phyloP scores from a whole-genome alignment of 2,888 invertebrate species.

The Neoscelio sp. region DNA sequence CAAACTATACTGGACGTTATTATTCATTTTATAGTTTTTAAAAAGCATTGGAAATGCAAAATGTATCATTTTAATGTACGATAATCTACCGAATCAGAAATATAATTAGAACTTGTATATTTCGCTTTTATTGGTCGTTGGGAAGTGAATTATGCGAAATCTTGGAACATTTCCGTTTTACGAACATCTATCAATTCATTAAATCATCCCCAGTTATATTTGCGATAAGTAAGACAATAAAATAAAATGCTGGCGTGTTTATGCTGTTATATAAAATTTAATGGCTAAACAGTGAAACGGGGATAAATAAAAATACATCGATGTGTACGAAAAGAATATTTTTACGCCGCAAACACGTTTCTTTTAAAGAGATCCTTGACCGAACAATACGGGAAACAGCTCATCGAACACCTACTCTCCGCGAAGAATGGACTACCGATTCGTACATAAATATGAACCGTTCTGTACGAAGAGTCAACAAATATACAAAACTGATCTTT shows the following conservation, averaged over 20 bases:
- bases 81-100: constrained; percentile 39
- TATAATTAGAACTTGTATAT: constrained; percentile 38
- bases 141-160: constrained; percentile 29
- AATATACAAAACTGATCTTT: constrained; percentile 20
- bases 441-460: not conserved
- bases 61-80: constrained; percentile 4
- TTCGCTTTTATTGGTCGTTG: constrained; percentile 48
- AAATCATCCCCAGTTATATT: constrained; percentile 33
- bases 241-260: constrained; percentile 21
- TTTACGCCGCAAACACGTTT: not conserved
- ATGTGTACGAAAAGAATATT: not conserved
- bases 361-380: constrained; percentile 1
- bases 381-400: not conserved
- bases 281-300: constrained; percentile 10
- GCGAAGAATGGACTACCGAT: constrained; percentile 15
- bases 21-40: constrained; percentile 44
- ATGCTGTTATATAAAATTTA: constrained; percentile 28
- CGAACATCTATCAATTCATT: constrained; percentile 40
- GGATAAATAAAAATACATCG: not conserved
- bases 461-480: not conserved
- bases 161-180: constrained; percentile 20
- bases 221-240: constrained; percentile 22
- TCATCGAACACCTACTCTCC: not conserved
- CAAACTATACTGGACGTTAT: constrained; percentile 40
- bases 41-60: constrained; percentile 39